Percentiles rank a stretch among this genome's conserved stretches.
These are phyloP conservation scores for Crax fasciolata DNA, from an alignment of 2,797 vertebrate species.

Conservation along the genomic window DNA sequence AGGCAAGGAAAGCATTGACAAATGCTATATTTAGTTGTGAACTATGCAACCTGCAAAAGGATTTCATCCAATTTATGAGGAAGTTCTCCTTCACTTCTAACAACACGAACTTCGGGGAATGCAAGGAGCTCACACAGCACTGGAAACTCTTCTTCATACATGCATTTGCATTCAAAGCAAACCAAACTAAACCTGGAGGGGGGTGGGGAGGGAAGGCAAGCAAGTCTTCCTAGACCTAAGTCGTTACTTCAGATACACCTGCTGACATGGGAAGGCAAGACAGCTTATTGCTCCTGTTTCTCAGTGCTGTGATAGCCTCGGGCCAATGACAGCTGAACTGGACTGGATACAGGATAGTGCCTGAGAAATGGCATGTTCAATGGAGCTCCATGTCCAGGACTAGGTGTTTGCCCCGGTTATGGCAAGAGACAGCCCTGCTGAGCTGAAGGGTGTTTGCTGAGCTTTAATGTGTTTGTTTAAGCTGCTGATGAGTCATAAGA, in stretches of 20 bases:
- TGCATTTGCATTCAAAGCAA: background rate
- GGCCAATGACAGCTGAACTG: background rate
- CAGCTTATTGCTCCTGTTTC: background rate
- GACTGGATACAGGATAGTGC: background rate
- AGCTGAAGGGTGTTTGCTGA: background rate
- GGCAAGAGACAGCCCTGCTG: background rate
- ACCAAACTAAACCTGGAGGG: fast-evolving
- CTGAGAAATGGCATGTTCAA: background rate
- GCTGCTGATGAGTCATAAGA: background rate
- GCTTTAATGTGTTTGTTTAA: constrained; percentile 9
- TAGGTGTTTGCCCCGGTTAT: background rate
- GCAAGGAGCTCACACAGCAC: background rate
- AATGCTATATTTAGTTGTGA: constrained; percentile 56
- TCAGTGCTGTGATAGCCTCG: background rate
- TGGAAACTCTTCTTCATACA: background rate
- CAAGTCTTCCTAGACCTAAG: background rate
- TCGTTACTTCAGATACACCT: background rate
- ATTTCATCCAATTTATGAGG: constrained; percentile 1
- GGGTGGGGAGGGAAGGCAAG: background rate
- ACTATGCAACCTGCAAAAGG: background rate
- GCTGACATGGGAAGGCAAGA: background rate
- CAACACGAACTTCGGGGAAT: background rate
- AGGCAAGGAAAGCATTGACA: background rate
- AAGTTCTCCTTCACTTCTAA: background rate
- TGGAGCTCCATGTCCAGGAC: background rate